These are phyloP conservation scores for Drosophila kuntzei DNA, from an alignment of 2,888 invertebrate genomes.

Conservation along the genomic window DNA sequence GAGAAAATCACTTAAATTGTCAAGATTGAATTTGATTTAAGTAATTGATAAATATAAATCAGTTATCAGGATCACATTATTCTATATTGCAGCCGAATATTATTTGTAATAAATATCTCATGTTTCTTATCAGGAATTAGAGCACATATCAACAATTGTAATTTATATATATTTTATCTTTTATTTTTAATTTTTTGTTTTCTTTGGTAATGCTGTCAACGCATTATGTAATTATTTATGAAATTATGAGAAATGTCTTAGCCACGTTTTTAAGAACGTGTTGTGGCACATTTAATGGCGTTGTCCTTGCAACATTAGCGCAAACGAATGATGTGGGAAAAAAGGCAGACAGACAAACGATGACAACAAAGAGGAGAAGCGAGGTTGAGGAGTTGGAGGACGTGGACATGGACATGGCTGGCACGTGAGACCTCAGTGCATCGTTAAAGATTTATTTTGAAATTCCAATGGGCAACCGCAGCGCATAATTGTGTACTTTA, in stretches of 20 bases:
- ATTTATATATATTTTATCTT: conserved; percentile 34
- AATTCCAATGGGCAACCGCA: conserved; percentile 60
- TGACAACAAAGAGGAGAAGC: too few species aligned
- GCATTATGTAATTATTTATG: conserved; percentile 78
- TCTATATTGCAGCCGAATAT: not conserved
- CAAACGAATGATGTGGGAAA: conserved; percentile 49
- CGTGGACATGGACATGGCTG: conserved; percentile 14
- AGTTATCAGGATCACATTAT: conserved; percentile 18
- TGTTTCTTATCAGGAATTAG: not conserved
- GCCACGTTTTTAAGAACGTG: conserved; percentile 56
- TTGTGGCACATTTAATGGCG: conserved; percentile 70
- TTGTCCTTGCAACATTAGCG: conserved; percentile 53
- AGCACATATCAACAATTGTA: conserved; percentile 19
- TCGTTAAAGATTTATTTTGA: conserved; percentile 78
- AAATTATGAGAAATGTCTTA: conserved; percentile 72
- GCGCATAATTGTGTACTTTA: conserved; percentile 67
- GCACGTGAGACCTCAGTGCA: conserved; percentile 67
- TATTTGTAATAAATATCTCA: conserved; percentile 14
- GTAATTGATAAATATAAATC: conserved; percentile 32
- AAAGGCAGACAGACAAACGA: conserved; percentile 42
- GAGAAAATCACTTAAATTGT: not conserved
- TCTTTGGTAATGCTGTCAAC: conserved; percentile 60
- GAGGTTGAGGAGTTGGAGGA: too few species aligned
- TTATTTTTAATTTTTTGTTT: conserved; percentile 4
- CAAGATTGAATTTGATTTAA: not conserved